These are phyloP conservation scores for Eupelmus urozonus DNA, from an alignment of 2,888 invertebrate species.

Conservation along the genomic window DNA sequence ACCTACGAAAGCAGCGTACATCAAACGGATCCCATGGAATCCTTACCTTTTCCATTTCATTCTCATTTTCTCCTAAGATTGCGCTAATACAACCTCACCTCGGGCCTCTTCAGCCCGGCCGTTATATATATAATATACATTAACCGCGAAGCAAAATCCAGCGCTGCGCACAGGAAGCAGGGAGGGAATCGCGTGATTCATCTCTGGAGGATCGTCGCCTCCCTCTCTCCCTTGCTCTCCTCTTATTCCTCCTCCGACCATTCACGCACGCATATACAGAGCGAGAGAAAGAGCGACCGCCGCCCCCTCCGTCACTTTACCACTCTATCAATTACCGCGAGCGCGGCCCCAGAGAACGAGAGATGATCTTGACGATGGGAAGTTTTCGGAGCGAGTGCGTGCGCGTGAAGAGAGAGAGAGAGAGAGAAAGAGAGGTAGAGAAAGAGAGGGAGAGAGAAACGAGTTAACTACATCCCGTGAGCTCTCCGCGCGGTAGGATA, in stretches of 20 bases:
- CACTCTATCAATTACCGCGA: conserved; percentile 63
- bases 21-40: neutral
- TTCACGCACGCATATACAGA: neutral
- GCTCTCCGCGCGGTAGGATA: conserved; percentile 43
- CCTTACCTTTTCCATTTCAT: neutral
- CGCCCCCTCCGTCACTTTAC: conserved; percentile 57
- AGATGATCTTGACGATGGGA: conserved; percentile 58
- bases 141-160: neutral
- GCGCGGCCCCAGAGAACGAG: neutral
- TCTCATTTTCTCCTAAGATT: neutral
- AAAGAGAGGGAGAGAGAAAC: conserved; percentile 31
- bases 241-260: neutral
- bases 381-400: conserved; percentile 56
- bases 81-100: conserved; percentile 18
- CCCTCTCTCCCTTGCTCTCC: conserved; percentile 15
- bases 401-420: too few relatives aligned
- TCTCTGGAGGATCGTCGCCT: too few relatives aligned
- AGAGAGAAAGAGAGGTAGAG: conserved; percentile 14
- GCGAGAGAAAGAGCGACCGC: neutral
- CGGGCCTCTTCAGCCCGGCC: neutral
- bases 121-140: neutral
- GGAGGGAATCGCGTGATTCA: conserved; percentile 58
- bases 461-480: conserved; percentile 51
- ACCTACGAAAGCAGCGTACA: neutral
- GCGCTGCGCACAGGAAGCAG: conserved; percentile 21